Evolutionary conservation across 2,888 invertebrate species (phyloP), one percentile per base, ranked within the genome.

Genomic region (Andrena bucephala): DNA sequence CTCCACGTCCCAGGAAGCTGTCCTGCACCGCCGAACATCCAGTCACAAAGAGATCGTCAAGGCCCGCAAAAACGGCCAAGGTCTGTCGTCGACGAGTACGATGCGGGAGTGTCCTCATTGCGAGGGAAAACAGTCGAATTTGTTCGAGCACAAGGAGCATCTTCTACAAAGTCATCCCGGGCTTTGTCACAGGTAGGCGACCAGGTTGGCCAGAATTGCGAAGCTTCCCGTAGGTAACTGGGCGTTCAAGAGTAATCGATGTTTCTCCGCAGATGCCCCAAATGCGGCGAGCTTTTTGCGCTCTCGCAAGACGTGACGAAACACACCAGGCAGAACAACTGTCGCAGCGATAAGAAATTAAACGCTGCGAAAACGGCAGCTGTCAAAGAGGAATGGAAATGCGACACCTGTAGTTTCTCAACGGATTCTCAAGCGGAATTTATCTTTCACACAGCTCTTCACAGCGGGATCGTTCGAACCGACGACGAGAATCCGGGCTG

Each of bases 241-340:
- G n/a, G 2, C 24, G 2, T 20, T 29, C 27, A 16, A 27, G 29
- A 1, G 10, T 70, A 57, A 63, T 50, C 63, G 63, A 69, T 63
- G 20, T n/a, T 66, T 79, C 33, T 27, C 24, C 70, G 27, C 93
- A 96, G 96, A 76, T 98, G 98, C 91, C 95, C 96, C 0, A 95
- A 95, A 87, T 98, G 98, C 89, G 97, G 97, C 0, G 94, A 95
- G 92, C 94, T 95, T 13, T 97, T 97, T 91, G 95, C 96, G 0
- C 94, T 97, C 0, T 95, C 96, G 0, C 97, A 97, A 94, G 97
- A 97, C 90, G 95, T 97, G 13, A 96, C 96, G 0, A 95, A 95
- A 13, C 98, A 98, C 91, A 95, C 96, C n/a, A 94, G 96, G 77
- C 94, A 95, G 81, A 96, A 96, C 81, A 94, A 95, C 2, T 97